phyloP scores from a whole-genome alignment of 2,113 vertebrate genomes.

The Ginglymostoma cirratum region DNA sequence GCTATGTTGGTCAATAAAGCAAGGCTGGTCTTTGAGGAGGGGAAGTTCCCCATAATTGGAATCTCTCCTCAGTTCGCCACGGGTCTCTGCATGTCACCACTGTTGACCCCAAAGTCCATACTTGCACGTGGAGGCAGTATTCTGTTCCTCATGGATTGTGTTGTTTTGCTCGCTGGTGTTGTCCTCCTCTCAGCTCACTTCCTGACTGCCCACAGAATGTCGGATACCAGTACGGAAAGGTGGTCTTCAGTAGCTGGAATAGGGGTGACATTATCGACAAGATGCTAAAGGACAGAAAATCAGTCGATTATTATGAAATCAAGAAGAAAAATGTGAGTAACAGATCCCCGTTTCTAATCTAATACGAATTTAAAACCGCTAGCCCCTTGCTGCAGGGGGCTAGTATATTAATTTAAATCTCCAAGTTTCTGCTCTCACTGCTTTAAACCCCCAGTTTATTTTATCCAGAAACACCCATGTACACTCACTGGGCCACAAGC shows the following conservation, averaged over 20 bases:
- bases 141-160: neutral
- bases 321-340: slow-evolving; percentile 76
- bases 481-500: neutral
- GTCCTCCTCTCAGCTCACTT: neutral
- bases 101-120: neutral
- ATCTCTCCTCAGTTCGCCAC: neutral
- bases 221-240: slow-evolving; percentile 81
- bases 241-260: slow-evolving; percentile 81
- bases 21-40: neutral
- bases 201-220: slow-evolving; percentile 62
- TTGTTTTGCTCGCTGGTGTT: neutral
- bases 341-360: neutral
- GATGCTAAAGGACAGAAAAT: slow-evolving; percentile 81
- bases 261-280: slow-evolving; percentile 80
- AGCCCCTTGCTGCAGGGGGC: too few species aligned
- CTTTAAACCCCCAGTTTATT: neutral
- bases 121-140: neutral
- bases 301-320: slow-evolving; percentile 77
- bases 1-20: neutral
- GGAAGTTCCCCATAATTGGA: neutral
- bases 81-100: neutral
- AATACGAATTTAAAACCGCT: neutral
- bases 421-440: neutral
- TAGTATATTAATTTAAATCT: neutral
- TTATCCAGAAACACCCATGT: neutral